Evolutionary conservation across 2,113 vertebrate species (phyloP).

Genomic region (Pseudonaja textilis): DNA sequence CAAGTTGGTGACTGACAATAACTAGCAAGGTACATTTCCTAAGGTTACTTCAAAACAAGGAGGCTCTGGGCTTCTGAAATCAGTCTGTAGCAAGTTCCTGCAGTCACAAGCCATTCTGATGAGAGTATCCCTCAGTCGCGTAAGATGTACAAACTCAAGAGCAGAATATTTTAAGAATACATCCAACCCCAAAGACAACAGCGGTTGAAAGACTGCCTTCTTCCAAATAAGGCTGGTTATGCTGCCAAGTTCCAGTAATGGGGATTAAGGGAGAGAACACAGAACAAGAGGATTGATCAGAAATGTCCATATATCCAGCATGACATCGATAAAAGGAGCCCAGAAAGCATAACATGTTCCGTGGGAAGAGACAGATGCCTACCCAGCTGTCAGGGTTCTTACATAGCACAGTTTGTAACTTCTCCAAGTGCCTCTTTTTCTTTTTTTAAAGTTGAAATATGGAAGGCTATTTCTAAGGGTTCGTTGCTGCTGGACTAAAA

Average conservation of each 20-base stretch:
- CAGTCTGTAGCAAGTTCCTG: constrained; percentile 49
- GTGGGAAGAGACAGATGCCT: neutral
- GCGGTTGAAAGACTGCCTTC: neutral
- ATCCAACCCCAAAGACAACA: neutral
- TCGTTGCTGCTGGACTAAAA: neutral
- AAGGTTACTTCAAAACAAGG: constrained; percentile 32
- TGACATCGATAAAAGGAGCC: neutral
- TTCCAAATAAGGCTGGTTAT: neutral
- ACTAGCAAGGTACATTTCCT: constrained; percentile 30
- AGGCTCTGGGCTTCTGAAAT: constrained; percentile 52
- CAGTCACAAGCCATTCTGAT: neutral
- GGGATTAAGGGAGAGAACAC: neutral
- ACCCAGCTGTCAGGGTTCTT: neutral
- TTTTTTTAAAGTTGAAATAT: neutral
- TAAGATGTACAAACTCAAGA: neutral
- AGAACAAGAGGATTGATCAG: neutral
- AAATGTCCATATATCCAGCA: neutral
- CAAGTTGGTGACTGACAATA: constrained; percentile 26
- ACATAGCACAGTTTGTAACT: neutral
- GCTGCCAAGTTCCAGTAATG: neutral
- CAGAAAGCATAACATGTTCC: neutral
- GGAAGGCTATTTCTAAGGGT: neutral
- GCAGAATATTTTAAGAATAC: neutral
- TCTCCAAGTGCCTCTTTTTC: constrained; percentile 20
- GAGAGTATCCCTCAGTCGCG: constrained; percentile 3